These are phyloP conservation scores for Drosophila watanabei DNA, from an alignment of 1,140 invertebrate genomes.

Conservation along the genomic window DNA sequence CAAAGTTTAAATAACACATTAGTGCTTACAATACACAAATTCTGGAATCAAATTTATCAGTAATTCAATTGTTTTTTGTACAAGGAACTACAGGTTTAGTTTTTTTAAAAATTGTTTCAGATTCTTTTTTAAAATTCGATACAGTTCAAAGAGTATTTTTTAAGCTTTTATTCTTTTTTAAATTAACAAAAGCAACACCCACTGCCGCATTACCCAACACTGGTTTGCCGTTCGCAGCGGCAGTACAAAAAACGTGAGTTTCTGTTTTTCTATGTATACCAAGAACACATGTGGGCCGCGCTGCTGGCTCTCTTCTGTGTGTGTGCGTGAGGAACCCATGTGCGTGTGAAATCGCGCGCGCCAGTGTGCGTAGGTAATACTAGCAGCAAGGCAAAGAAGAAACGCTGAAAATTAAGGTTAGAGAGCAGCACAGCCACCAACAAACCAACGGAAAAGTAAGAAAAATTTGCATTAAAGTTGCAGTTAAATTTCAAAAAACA, in stretches of 20 bases:
- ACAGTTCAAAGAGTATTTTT: background rate
- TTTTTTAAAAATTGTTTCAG: background rate
- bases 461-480: constrained; percentile 55
- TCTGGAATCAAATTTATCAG: background rate
- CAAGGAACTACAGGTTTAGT: background rate
- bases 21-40: background rate
- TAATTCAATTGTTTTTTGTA: background rate
- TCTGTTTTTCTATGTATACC: constrained; percentile 82
- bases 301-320: constrained; percentile 24
- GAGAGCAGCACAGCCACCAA: constrained; percentile 75
- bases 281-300: constrained; percentile 75
- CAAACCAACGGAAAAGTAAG: constrained; percentile 73
- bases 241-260: constrained; percentile 74
- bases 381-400: constrained; percentile 73
- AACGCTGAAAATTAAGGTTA: constrained; percentile 85
- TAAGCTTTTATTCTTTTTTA: background rate
- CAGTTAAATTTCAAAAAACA: constrained; percentile 31
- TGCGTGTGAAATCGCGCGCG: constrained; percentile 51
- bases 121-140: background rate
- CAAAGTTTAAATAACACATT: background rate
- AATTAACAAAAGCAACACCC: background rate
- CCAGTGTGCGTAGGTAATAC: constrained; percentile 69
- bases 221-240: constrained; percentile 47
- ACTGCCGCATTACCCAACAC: constrained; percentile 6
- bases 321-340: constrained; percentile 50